Evolutionary conservation across 2,888 invertebrate genomes (phyloP).

Genomic region (Tipula confusa): DNA sequence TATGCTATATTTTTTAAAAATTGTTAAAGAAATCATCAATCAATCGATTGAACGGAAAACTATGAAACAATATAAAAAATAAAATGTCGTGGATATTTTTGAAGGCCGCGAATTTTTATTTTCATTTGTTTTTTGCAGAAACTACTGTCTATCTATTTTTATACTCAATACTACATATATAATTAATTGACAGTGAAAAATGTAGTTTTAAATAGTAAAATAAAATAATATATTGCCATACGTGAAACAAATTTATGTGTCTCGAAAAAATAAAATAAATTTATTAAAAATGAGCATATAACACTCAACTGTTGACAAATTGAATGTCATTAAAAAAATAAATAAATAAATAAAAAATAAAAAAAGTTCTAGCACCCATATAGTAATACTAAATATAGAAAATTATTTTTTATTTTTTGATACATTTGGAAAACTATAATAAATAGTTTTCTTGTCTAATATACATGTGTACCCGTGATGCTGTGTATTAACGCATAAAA

Average conservation of each 20-base stretch:
- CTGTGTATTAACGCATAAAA: background rate
- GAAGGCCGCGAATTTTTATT: background rate
- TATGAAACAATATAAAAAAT: too few species aligned
- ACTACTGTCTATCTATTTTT: background rate
- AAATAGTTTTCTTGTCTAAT: background rate
- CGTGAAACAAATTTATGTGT: background rate
- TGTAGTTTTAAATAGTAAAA: constrained; percentile 5
- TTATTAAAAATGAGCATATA: background rate
- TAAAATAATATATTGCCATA: constrained; percentile 3
- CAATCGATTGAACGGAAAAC: background rate
- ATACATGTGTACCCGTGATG: background rate
- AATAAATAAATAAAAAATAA: too few species aligned
- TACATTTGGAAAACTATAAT: background rate
- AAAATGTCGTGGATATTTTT: background rate
- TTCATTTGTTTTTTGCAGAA: background rate
- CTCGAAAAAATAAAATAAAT: background rate
- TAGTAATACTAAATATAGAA: background rate
- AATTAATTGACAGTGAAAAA: constrained; percentile 25
- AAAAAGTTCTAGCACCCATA: background rate
- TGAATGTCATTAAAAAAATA: background rate
- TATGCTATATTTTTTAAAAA: background rate
- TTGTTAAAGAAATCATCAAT: background rate
- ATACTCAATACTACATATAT: background rate
- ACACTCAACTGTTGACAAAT: constrained; percentile 25
- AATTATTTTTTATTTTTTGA: background rate